Evolutionary conservation across 1,140 invertebrate species (phyloP).

Genomic region (Heliconius himera): DNA sequence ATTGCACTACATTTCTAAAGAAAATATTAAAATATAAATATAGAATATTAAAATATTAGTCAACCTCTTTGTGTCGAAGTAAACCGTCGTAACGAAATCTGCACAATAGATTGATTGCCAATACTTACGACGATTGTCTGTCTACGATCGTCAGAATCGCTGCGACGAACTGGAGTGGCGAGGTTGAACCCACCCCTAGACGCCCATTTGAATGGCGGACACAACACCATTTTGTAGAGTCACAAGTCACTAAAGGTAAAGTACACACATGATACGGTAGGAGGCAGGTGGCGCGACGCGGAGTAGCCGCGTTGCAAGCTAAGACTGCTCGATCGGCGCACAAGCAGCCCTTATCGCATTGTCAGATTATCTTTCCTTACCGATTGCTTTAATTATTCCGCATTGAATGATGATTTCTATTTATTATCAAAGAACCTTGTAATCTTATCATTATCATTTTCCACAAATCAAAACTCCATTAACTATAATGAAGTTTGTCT

Average conservation of each 20-base stretch:
- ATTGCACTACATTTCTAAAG: background rate
- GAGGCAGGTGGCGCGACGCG: constrained; percentile 22
- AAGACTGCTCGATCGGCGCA: constrained; percentile 58
- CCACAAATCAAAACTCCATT: constrained; percentile 57
- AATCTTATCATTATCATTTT: constrained; percentile 73
- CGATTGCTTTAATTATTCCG: constrained; percentile 80
- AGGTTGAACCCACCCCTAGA: constrained; percentile 68
- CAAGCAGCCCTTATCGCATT: constrained; percentile 66
- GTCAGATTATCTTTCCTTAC: constrained; percentile 72
- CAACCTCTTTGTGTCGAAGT: background rate
- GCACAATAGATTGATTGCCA: background rate
- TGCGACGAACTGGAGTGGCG: constrained; percentile 40
- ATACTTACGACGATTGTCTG: constrained; percentile 67
- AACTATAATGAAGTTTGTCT: background rate
- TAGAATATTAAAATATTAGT: too few species aligned
- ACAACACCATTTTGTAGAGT: constrained; percentile 69
- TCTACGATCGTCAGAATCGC: constrained; percentile 42
- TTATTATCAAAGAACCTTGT: constrained; percentile 70
- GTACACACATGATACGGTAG: constrained; percentile 30
- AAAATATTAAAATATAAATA: too few species aligned
- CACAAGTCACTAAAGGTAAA: background rate
- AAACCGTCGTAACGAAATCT: background rate
- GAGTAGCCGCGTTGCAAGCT: constrained; percentile 43
- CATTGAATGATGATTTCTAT: constrained; percentile 67
- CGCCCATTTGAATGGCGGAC: constrained; percentile 72